Evolutionary conservation across 2,888 invertebrate species (phyloP).

Genomic region (Acanthosepion esculentum): DNA sequence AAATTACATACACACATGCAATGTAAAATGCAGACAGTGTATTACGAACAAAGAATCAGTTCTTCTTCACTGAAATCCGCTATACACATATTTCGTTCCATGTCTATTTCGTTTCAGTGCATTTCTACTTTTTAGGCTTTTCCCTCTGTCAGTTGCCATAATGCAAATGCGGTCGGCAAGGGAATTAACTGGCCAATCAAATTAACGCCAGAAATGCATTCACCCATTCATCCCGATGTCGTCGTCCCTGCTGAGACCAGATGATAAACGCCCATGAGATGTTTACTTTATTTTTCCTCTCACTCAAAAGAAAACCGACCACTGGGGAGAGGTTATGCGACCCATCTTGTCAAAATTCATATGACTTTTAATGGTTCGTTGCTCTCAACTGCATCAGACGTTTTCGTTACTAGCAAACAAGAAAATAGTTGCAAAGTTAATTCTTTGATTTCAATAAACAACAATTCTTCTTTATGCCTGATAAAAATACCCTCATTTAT

Average conservation of each 20-base stretch:
- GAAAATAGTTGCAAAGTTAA: no score
- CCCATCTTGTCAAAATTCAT: neutral
- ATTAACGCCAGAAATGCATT: neutral
- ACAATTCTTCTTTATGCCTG: no score
- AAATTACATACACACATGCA: no score
- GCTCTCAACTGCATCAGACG: neutral
- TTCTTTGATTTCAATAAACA: no score
- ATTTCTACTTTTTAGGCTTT: no score
- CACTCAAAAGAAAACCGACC: neutral
- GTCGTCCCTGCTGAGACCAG: neutral
- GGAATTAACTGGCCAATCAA: neutral
- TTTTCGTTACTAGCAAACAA: neutral
- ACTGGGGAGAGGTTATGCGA: neutral
- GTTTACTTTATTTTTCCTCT: neutral
- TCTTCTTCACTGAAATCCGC: no score
- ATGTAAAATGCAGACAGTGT: no score
- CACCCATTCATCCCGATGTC: neutral
- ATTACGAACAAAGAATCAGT: no score
- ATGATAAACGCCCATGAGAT: neutral
- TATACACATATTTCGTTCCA: no score
- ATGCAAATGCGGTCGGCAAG: neutral
- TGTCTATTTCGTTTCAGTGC: no score
- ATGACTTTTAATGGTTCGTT: neutral
- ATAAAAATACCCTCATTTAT: no score
- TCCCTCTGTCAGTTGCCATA: neutral